Base-by-base conservation (phyloP, 2,113 vertebrate species). In the Ptilorrhoa leucosticta region DNA sequence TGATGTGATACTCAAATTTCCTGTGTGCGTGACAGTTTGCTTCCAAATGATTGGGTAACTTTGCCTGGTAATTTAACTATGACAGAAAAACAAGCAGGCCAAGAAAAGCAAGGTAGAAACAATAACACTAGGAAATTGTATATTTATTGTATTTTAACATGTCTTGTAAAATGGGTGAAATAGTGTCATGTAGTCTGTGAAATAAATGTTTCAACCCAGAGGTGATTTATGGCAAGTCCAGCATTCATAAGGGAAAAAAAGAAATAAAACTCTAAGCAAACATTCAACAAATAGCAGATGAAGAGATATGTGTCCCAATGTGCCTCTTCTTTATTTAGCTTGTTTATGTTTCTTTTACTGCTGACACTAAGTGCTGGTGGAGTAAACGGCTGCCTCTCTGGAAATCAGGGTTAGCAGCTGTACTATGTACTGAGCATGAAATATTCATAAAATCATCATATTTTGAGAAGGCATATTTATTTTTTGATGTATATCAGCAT, bases 301-400 rank as follows among this genome's bases (percentile, higher is more conserved):
- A 89, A 95, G 48, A 66, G 53, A 47, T 91, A 69, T 83, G 78
- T 76, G 30, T 85, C 83, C 51, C 68, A 85, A 10, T 37, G 70
- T 61, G 60, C 60, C 56, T 77, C 73, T 81, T 68, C 81, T 96
- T 96, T 97, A 84, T 69, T 87, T 93, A 71, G 53, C 50, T 85
- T 89, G 13, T 93, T 89, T 89, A 69, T 94, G 54, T 93, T 95
- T 96, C 72, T 82, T 95, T 83, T 87, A 77, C 77, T 91, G 64
- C 45, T 97, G 81, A 87, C 66, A 87, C 27, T 65, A 63, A 94
- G 30, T 76, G 44, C 80, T 92, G 27, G n/a, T 85, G 53, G 64
- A 90, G 40, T 92, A 88, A 94, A 72, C 0, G 15, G 3, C 68
- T 89, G 9, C 39, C 78, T 94, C 73, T 47, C 84, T 92, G 76